Evolutionary conservation across 1,140 invertebrate genomes (phyloP), one percentile per base, ranked within the genome.

Genomic region (Drosophila biarmipes): DNA sequence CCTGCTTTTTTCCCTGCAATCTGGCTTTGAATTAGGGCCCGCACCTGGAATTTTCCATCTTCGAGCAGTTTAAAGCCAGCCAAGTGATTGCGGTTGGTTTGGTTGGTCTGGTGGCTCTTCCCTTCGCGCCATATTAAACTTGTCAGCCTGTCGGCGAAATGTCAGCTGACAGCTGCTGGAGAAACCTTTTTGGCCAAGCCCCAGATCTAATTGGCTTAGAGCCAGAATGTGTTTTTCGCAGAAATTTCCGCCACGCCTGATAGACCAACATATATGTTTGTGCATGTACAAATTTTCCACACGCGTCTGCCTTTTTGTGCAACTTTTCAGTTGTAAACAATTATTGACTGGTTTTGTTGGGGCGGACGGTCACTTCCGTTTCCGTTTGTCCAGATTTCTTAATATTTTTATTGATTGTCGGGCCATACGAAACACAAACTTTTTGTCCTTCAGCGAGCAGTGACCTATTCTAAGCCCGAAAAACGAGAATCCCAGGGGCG

Each of bases 391-490:
- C 63, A 15, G 35, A 64, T 38, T 69, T 56, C 27, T 31, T 31
- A 24, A 34, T 21, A 38, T 24, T 56, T 74, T 57, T 34, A 42
- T 55, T 59, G 45, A 52, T 62, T 78, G 59, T 49, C 46, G 11
- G 27, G 14, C 17, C 19, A 54, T 24, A 31, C 27, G 8, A 45
- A 38, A 77, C 61, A 72, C 55, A 82, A 82, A 66, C 51, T 77
- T 52, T 68, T 75, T 62, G 58, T 31, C 35, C 48, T 58, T 43
- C 43, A 51, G 15, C 56, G 72, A 59, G 35, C 78, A 62, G 35
- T 81, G 78, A 81, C 73, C 78, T 62, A 64, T 46, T 54, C 58
- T 42, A 53, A 53, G 56, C 15, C 37, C 29, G 8, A 38, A 73
- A 54, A 59, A 21, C 29, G 8, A 38, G 68, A 54, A 59, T 17